Conservation (phyloP, 1,140 invertebrate species). For the Steinernema feltiae region DNA sequence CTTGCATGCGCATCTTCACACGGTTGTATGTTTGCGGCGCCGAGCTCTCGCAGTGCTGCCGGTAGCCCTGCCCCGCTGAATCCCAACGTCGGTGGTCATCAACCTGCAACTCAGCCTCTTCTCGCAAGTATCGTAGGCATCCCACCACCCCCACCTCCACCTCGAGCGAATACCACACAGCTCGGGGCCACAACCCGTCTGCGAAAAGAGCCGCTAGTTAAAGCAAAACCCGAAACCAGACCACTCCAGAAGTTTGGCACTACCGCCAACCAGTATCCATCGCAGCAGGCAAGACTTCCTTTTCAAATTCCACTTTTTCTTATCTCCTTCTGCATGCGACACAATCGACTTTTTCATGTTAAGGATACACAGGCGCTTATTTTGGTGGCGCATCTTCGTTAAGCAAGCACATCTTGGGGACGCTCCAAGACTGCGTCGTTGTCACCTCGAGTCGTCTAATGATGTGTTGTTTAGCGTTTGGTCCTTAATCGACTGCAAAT, state of each 20-base stretch:
- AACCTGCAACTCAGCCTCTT: neutral
- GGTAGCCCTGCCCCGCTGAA: slow-evolving; percentile 8
- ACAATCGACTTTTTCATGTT: neutral
- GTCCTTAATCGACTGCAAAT: slow-evolving; percentile 6
- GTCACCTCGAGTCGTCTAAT: slow-evolving; percentile 11
- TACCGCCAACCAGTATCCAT: neutral
- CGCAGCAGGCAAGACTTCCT: neutral
- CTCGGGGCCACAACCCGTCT: neutral
- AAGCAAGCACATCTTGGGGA: neutral
- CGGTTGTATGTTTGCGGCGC: slow-evolving; percentile 11
- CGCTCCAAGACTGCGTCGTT: neutral
- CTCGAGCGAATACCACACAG: neutral
- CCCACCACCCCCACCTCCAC: slow-evolving; percentile 4
- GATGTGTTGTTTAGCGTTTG: slow-evolving; percentile 15
- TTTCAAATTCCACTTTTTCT: neutral
- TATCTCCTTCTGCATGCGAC: neutral
- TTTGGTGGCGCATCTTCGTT: neutral
- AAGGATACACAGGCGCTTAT: neutral
- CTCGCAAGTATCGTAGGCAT: slow-evolving; percentile 5
- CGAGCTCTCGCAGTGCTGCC: slow-evolving; percentile 11
- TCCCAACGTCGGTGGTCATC: neutral
- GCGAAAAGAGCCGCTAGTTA: neutral
- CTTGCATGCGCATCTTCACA: slow-evolving; percentile 1
- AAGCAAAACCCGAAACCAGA: neutral
- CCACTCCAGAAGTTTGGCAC: slow-evolving; percentile 10